Base-by-base conservation (phyloP, 2,888 invertebrate genomes). In the Phlogophora meticulosa region DNA sequence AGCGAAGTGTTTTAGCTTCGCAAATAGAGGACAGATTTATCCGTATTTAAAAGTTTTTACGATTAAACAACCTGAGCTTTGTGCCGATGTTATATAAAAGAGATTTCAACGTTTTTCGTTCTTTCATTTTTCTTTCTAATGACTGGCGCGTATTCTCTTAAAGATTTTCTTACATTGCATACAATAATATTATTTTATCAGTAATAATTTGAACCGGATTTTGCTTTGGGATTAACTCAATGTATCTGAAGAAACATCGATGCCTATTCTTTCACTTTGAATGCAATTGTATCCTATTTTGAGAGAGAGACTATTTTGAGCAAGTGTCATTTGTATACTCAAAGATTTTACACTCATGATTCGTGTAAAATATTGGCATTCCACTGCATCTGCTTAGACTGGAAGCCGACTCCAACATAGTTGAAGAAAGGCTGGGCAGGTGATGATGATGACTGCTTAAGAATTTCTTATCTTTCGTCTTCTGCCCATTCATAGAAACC, bases 11-110 rank as follows among this genome's bases (percentile, higher is more conserved):
- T 63, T 63, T 32, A 53, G 36, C 65, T 53, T 38, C 22, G 13
- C 38, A 64, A 42, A 64, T 22, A 73, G 10, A 40, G 51, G 17
- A 15, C 46, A 48, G 48, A 55, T 73, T 73, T 53, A 65, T 66
- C 43, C 36, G n/a, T 15, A 60, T 36, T 61, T 71, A 17, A 58
- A 48, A 43, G 38, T 22, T 48, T 63, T 55, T 49, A 55, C 22
- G 43, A 55, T 53, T 55, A 34, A 32, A 53, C 53, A 49, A 49
- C 15, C 28, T 13, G 36, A 22, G 36, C 42, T 49, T 38, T 61
- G 28, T 49, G 17, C 17, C 17, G n/a, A 15, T 40, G 3, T 40
- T 40, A 7, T n/a, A n/a, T 34, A 13, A 43, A n/a, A 56, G 24
- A 28, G 38, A 61, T 61, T 43, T 72, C 17, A 42, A 51, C 32